A percentile compares a stretch with the other conserved stretches of the same genome.
Evolutionary conservation across 2,113 vertebrate genomes (phyloP).

Genomic region (Phalacrocorax aristotelis): DNA sequence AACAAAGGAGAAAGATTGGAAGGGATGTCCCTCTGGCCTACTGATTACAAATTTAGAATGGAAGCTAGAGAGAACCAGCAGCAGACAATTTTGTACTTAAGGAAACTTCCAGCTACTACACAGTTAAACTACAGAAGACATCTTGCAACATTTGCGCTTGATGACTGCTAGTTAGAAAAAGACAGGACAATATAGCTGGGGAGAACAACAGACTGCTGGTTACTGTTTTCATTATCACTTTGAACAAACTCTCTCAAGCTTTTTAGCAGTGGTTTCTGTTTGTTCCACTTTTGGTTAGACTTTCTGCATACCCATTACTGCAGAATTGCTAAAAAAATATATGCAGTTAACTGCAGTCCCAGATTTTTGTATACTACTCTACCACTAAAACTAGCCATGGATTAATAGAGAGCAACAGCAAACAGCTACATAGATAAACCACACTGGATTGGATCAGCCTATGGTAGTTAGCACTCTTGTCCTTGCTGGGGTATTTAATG

Average conservation of each 20-base stretch:
- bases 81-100: background rate
- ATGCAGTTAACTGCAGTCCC: background rate
- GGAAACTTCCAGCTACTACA: background rate
- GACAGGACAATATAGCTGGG: background rate
- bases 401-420: background rate
- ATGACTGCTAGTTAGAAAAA: background rate
- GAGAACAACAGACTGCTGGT: background rate
- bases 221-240: background rate
- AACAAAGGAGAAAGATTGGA: background rate
- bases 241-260: background rate
- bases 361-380: background rate
- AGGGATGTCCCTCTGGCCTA: background rate
- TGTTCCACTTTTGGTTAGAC: background rate
- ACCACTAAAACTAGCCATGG: background rate
- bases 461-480: background rate
- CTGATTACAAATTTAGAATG: background rate
- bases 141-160: background rate
- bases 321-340: background rate
- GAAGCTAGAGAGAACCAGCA: background rate
- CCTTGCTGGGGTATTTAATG: background rate
- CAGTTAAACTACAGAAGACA: background rate
- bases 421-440: background rate
- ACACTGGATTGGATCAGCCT: accelerated
- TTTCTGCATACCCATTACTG: background rate
- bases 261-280: background rate